phyloP scores from a whole-genome alignment of 2,888 invertebrate species.

The Pecten maximus region DNA sequence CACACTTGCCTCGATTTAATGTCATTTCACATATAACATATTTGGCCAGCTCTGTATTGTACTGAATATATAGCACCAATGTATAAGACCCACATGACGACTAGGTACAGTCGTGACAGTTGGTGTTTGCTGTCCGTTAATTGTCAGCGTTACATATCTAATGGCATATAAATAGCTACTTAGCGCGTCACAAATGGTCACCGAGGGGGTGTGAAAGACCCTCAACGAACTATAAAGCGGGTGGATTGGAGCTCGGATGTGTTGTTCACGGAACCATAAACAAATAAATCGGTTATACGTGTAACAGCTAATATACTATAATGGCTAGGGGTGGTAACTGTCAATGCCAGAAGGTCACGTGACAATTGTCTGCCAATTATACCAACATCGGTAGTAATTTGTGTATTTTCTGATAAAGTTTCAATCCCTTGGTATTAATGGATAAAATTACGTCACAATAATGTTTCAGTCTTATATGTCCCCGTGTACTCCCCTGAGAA shows the following conservation, averaged over 20 bases:
- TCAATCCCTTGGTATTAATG: background rate
- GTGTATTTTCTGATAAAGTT: background rate
- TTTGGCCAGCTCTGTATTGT: no score
- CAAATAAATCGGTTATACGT: background rate
- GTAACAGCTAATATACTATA: background rate
- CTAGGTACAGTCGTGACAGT: background rate
- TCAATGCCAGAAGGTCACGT: background rate
- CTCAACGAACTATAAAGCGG: background rate
- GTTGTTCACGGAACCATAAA: conserved; percentile 5
- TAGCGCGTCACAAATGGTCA: conserved; percentile 21
- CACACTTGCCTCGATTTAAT: no score
- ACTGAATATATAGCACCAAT: no score
- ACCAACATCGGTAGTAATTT: background rate
- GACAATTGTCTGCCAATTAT: background rate
- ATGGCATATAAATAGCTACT: conserved; percentile 7
- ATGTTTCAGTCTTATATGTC: background rate
- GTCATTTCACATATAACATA: no score
- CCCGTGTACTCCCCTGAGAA: background rate
- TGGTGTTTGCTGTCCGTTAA: background rate
- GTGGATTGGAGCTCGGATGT: background rate
- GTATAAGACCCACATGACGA: background rate
- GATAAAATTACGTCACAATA: background rate
- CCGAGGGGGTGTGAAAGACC: background rate
- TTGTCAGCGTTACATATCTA: background rate
- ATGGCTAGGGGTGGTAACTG: background rate